phyloP scores from a whole-genome alignment of 2,888 invertebrate genomes.

The Drepanosiphum platanoidis region DNA sequence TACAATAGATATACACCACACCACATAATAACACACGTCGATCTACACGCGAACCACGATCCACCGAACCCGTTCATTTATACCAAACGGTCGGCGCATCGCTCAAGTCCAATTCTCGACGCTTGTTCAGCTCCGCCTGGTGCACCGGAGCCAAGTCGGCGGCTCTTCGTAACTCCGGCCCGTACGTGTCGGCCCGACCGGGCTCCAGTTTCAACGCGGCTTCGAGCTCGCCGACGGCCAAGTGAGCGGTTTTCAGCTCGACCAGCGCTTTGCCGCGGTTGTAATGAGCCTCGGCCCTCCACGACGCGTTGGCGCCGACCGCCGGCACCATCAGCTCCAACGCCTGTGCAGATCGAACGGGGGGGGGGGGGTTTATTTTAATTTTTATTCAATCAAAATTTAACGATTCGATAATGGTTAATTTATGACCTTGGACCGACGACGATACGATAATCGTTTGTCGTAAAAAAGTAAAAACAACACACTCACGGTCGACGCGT shows the following conservation, averaged over 20 bases:
- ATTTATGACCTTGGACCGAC: too few relatives aligned
- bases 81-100: constrained; percentile 36
- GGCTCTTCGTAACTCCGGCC: constrained; percentile 26
- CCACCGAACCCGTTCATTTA: constrained; percentile 8
- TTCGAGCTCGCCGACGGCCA: constrained; percentile 45
- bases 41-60: neutral
- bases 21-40: neutral
- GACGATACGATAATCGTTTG: neutral
- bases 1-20: too few relatives aligned
- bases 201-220: constrained; percentile 35
- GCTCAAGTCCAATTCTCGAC: neutral
- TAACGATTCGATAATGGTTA: neutral
- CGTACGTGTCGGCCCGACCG: constrained; percentile 19
- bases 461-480: neutral
- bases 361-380: neutral
- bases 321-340: constrained; percentile 59
- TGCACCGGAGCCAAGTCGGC: constrained; percentile 19
- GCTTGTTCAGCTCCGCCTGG: neutral
- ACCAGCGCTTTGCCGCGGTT: constrained; percentile 47
- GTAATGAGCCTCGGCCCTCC: constrained; percentile 59
- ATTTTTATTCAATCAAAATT: neutral
- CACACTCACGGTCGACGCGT: constrained; percentile 70
- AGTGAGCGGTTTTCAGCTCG: constrained; percentile 42
- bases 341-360: constrained; percentile 39
- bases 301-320: constrained; percentile 43